phyloP scores from a whole-genome alignment of 2,888 invertebrate species.

The Ochropleura plecta region DNA sequence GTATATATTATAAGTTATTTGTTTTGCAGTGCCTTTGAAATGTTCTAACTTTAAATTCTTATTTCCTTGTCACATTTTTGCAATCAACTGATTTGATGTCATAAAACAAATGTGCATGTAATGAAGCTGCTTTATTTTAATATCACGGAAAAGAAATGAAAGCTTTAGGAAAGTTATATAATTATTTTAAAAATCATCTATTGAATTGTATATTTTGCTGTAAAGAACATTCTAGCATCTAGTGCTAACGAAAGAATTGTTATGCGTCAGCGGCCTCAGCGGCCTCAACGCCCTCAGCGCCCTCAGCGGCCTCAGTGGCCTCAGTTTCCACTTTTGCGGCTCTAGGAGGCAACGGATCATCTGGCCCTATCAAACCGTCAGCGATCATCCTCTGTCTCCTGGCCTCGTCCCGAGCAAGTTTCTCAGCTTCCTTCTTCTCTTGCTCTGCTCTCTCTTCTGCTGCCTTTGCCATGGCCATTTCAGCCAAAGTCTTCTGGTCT shows the following conservation, averaged over 20 bases:
- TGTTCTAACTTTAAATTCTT: too few relatives aligned
- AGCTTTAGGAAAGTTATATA: not conserved
- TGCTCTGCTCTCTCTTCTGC: constrained; percentile 80
- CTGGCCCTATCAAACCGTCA: constrained; percentile 78
- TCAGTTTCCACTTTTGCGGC: not conserved
- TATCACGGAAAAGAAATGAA: not conserved
- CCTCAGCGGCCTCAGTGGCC: not conserved
- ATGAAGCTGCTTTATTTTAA: not conserved
- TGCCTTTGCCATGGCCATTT: constrained; percentile 84
- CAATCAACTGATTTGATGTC: too few relatives aligned
- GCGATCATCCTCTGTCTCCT: constrained; percentile 82
- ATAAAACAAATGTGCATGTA: not conserved
- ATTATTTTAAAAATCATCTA: not conserved
- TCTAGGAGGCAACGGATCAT: constrained; percentile 29
- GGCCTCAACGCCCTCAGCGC: not conserved
- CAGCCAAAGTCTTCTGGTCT: constrained; percentile 86
- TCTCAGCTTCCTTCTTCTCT: constrained; percentile 81
- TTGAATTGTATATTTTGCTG: not conserved
- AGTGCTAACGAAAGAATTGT: not conserved
- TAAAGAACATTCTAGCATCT: not conserved
- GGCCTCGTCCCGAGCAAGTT: constrained; percentile 80
- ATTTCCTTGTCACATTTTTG: too few relatives aligned
- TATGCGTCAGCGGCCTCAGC: not conserved
- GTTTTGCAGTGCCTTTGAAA: too few relatives aligned
- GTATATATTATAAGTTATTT: too few relatives aligned